Evolutionary conservation across 35 echinoderm and acorn worm species (phyloP).

Genomic region (Nesometra sesokonis): DNA sequence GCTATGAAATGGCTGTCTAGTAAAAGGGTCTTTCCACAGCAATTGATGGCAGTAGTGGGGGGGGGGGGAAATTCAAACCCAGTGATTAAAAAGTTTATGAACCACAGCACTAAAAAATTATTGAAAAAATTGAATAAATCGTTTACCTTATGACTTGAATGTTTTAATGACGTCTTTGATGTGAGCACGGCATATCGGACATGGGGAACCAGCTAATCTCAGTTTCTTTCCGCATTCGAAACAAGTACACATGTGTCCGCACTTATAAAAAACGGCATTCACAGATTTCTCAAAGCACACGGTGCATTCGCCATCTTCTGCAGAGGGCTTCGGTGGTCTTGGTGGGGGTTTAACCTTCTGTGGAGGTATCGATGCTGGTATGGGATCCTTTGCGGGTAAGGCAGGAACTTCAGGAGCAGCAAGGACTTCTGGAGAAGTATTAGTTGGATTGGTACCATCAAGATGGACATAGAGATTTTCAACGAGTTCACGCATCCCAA

Average conservation of each 20-base stretch:
- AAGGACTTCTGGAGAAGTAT: background rate
- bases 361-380: background rate
- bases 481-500: background rate
- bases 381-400: background rate
- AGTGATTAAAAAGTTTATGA: too few relatives aligned
- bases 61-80: too few relatives aligned
- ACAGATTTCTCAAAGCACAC: slow-evolving; percentile 74
- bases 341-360: background rate
- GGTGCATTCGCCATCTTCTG: slow-evolving; percentile 53
- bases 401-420: background rate
- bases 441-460: background rate
- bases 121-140: too few relatives aligned
- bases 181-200: slow-evolving; percentile 69
- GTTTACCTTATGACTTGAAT: slow-evolving; percentile 35
- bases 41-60: too few relatives aligned
- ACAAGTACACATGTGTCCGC: slow-evolving; percentile 78
- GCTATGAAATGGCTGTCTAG: too few relatives aligned
- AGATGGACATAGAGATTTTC: background rate
- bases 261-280: slow-evolving; percentile 82
- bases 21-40: too few relatives aligned
- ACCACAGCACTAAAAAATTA: too few relatives aligned
- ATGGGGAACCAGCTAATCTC: slow-evolving; percentile 37
- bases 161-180: slow-evolving; percentile 73
- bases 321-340: background rate
- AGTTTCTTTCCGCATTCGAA: slow-evolving; percentile 62